Evolutionary conservation across 2,113 vertebrate genomes (phyloP).

Genomic region (Melanerpes formicivorus): DNA sequence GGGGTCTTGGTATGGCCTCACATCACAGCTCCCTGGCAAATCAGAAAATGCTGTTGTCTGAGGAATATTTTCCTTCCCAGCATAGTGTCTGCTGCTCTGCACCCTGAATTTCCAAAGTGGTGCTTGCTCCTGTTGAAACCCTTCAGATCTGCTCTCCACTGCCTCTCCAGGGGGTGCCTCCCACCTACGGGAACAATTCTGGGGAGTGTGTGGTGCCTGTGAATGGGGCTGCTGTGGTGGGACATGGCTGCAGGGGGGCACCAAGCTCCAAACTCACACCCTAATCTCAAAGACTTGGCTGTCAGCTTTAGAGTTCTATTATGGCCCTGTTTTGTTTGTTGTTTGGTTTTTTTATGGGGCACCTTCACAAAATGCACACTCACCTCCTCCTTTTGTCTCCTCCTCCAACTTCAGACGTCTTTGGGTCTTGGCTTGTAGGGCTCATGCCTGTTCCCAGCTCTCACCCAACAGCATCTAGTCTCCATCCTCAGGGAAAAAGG

Average conservation of each 20-base stretch:
- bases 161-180: background rate
- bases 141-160: background rate
- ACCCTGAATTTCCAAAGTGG: background rate
- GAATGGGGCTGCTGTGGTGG: fast-evolving
- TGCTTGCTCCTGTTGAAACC: background rate
- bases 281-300: background rate
- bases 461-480: background rate
- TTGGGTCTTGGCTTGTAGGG: background rate
- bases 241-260: background rate
- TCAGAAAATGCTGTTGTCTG: background rate
- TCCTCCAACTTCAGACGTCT: background rate
- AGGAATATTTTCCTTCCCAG: background rate
- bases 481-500: background rate
- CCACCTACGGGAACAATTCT: fast-evolving
- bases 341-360: background rate
- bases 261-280: background rate
- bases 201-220: fast-evolving
- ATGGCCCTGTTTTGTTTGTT: background rate
- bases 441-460: background rate
- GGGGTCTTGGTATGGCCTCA: background rate
- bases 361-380: background rate
- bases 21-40: background rate
- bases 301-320: background rate
- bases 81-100: fast-evolving
- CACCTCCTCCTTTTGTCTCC: background rate